phyloP scores from a whole-genome alignment of 2,797 vertebrate species.

The Allobates femoralis region DNA sequence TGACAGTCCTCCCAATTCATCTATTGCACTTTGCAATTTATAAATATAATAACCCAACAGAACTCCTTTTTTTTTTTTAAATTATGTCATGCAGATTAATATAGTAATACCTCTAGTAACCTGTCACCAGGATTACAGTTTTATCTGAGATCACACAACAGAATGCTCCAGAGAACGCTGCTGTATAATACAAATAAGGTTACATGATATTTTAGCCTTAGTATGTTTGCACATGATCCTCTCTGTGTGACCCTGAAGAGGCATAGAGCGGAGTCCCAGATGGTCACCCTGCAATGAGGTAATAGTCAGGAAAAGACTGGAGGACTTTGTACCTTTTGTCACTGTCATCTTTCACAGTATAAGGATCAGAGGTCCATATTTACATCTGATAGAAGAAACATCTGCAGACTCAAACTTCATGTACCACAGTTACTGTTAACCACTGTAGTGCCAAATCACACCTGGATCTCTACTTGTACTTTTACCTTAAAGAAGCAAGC shows the following conservation, averaged over 20 bases:
- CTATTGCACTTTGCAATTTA: too few relatives aligned
- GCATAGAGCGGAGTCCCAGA: slow-evolving; percentile 36
- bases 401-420: slow-evolving; percentile 23
- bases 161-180: background rate
- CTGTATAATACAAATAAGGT: slow-evolving; percentile 15
- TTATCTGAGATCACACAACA: background rate
- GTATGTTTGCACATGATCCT: slow-evolving; percentile 51
- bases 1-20: too few relatives aligned
- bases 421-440: slow-evolving; percentile 32
- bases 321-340: slow-evolving; percentile 54
- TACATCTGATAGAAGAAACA: slow-evolving; percentile 53
- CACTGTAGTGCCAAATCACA: background rate
- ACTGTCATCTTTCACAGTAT: slow-evolving; percentile 38
- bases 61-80: too few relatives aligned
- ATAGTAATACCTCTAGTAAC: background rate
- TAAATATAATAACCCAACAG: too few relatives aligned
- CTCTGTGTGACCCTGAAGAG: slow-evolving; percentile 1
- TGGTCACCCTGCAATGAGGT: slow-evolving; percentile 36
- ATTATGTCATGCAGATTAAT: too few relatives aligned
- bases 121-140: background rate
- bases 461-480: too few relatives aligned
- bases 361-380: slow-evolving; percentile 47
- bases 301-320: slow-evolving; percentile 32
- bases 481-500: too few relatives aligned
- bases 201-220: slow-evolving; percentile 24